Evolutionary conservation across 2,888 invertebrate species (phyloP).

Genomic region (Lasioglossum figueresi): DNA sequence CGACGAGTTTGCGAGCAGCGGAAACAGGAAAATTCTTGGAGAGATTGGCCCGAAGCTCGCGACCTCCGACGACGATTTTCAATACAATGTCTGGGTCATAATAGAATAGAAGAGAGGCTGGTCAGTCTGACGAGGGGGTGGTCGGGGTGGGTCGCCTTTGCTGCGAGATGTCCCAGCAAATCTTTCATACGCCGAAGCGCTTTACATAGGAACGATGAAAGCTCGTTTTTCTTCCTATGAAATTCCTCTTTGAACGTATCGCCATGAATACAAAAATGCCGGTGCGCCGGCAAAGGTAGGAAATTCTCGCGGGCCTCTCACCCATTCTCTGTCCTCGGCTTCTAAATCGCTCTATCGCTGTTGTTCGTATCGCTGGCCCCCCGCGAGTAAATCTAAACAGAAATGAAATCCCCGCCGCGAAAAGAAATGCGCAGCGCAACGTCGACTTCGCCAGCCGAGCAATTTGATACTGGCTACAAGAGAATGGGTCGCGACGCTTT

Average conservation of each 20-base stretch:
- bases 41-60: constrained; percentile 10
- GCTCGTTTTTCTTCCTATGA: constrained; percentile 18
- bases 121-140: constrained; percentile 11
- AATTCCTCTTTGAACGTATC: constrained; percentile 32
- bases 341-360: background rate
- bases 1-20: background rate
- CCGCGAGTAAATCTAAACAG: constrained; percentile 60
- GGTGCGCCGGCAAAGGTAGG: background rate
- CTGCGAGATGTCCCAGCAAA: constrained; percentile 36
- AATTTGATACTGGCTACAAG: constrained; percentile 61
- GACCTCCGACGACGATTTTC: constrained; percentile 39
- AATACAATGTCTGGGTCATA: constrained; percentile 35
- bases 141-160: constrained; percentile 14
- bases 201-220: constrained; percentile 48
- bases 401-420: constrained; percentile 54
- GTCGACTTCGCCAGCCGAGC: constrained; percentile 60
- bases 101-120: constrained; percentile 27
- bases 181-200: constrained; percentile 26
- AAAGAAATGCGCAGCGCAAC: constrained; percentile 59
- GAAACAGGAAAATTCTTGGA: constrained; percentile 20
- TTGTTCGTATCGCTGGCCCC: background rate
- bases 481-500: constrained; percentile 58
- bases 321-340: background rate
- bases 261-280: constrained; percentile 30
- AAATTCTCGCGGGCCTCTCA: constrained; percentile 40